A percentile compares a stretch with the other conserved stretches of the same genome.
Evolutionary conservation across 2,113 vertebrate species (phyloP).

Genomic region (Azemiops feae): DNA sequence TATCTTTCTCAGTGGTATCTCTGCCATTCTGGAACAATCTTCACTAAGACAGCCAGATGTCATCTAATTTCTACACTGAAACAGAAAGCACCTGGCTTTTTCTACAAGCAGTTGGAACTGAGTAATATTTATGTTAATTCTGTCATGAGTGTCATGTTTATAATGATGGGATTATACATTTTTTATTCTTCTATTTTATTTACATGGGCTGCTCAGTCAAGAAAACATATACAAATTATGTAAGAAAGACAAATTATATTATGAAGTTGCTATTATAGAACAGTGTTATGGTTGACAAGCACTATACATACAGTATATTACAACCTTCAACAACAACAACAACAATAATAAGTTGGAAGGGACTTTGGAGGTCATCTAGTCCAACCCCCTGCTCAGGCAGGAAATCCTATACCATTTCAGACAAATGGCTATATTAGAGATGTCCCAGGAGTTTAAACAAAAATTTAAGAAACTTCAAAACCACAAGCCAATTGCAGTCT

Average conservation of each 20-base stretch:
- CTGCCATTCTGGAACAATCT: neutral
- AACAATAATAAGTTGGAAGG: no score
- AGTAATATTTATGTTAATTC: neutral
- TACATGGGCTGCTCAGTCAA: neutral
- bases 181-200: neutral
- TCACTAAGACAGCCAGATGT: neutral
- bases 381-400: no score
- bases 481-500: neutral
- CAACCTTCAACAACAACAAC: neutral
- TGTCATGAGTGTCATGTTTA: neutral
- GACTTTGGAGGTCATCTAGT: no score
- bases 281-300: neutral
- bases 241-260: neutral
- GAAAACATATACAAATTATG: neutral
- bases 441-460: neutral
- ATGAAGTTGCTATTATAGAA: neutral
- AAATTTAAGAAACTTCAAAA: neutral
- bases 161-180: neutral
- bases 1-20: neutral
- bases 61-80: neutral
- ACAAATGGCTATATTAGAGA: neutral
- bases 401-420: no score
- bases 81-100: neutral
- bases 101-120: neutral
- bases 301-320: neutral